phyloP scores from a whole-genome alignment of 2,888 invertebrate species.

The Melanophora roralis region DNA sequence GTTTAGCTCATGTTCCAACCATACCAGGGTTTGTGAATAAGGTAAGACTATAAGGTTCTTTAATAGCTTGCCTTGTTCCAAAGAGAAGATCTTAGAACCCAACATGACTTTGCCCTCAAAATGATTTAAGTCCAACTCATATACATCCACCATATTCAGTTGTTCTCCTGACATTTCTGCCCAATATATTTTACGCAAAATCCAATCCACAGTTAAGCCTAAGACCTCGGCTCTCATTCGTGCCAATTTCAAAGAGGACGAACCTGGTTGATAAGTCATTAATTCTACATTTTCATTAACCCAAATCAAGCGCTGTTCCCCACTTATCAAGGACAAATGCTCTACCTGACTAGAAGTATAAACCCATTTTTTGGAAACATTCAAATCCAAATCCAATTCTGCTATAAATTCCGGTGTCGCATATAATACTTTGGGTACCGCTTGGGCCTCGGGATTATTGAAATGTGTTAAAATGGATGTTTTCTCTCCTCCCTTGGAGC shows the following conservation, averaged over 20 bases:
- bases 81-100: constrained; percentile 79
- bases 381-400: constrained; percentile 86
- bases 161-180: constrained; percentile 79
- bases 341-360: constrained; percentile 82
- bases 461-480: constrained; percentile 82
- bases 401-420: constrained; percentile 85
- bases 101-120: constrained; percentile 79
- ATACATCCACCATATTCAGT: constrained; percentile 79
- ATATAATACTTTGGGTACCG: constrained; percentile 87
- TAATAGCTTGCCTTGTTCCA: constrained; percentile 81
- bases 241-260: constrained; percentile 78
- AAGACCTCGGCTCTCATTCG: constrained; percentile 80
- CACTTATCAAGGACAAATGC: constrained; percentile 81
- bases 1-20: constrained; percentile 81
- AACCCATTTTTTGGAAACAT: constrained; percentile 80
- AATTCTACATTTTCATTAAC: constrained; percentile 80
- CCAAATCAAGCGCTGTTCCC: constrained; percentile 88
- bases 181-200: constrained; percentile 90
- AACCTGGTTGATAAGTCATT: constrained; percentile 69
- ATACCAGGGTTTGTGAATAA: constrained; percentile 84
- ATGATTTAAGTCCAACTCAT: constrained; percentile 83
- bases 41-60: constrained; percentile 86
- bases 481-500: constrained; percentile 80
- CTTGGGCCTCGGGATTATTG: constrained; percentile 84
- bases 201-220: constrained; percentile 91